phyloP scores from a whole-genome alignment of 2,888 invertebrate species.

The Mythimna albipuncta region DNA sequence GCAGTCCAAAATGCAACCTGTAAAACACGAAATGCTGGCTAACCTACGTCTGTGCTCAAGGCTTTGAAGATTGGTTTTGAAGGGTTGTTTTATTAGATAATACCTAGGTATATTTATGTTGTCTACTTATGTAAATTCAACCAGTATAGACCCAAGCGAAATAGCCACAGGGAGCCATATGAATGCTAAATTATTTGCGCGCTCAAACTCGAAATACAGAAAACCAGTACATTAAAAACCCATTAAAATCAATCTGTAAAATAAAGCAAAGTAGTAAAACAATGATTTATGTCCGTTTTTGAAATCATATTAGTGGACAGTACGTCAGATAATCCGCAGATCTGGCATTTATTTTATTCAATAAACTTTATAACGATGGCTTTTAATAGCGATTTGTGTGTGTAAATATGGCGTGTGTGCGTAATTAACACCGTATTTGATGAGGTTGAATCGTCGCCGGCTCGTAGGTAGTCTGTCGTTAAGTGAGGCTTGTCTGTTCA shows the following conservation, averaged over 20 bases:
- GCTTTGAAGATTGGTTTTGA: too few species aligned
- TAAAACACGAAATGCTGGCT: too few species aligned
- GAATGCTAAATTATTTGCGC: slow-evolving; percentile 7
- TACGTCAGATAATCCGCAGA: slow-evolving; percentile 30
- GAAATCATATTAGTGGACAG: slow-evolving; percentile 43
- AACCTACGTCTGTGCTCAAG: too few species aligned
- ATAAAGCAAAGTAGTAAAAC: slow-evolving; percentile 50
- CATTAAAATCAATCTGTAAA: slow-evolving; percentile 46
- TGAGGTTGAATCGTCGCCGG: slow-evolving; percentile 8
- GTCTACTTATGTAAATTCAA: not conserved
- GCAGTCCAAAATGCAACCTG: too few species aligned
- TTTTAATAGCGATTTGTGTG: slow-evolving; percentile 57
- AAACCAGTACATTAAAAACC: slow-evolving; percentile 43
- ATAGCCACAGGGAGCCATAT: not conserved
- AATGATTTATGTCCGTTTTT: slow-evolving; percentile 54
- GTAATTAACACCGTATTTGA: slow-evolving; percentile 63
- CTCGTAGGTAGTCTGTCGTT: slow-evolving; percentile 44
- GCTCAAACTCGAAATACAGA: slow-evolving; percentile 1
- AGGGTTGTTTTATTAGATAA: too few species aligned
- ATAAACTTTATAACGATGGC: slow-evolving; percentile 50
- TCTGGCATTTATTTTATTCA: slow-evolving; percentile 45
- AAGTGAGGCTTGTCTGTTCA: slow-evolving; percentile 30
- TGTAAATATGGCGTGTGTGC: slow-evolving; percentile 57
- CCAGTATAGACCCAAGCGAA: not conserved
- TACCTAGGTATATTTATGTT: too few species aligned